Percentiles rank a stretch among this genome's conserved stretches.
These are phyloP conservation scores for Varanus komodoensis DNA, from an alignment of 2,113 vertebrate species.

Conservation along the genomic window DNA sequence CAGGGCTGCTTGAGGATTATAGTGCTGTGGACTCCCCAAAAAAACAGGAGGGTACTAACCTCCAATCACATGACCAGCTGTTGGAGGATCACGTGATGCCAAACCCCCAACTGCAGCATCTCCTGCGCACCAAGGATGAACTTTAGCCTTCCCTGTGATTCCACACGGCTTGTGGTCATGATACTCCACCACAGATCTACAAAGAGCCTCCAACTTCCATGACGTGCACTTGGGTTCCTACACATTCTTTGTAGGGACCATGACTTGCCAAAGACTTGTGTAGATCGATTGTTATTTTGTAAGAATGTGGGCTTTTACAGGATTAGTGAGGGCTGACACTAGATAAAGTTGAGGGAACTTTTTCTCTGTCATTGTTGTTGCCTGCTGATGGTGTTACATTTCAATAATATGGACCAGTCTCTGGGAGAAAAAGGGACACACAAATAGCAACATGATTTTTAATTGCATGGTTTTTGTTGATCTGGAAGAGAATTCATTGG, in stretches of 20 bases:
- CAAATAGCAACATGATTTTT: not conserved
- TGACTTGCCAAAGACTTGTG: slow-evolving; percentile 62
- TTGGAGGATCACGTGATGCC: slow-evolving; percentile 51
- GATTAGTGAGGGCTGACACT: not conserved
- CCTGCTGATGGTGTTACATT: slow-evolving; percentile 44
- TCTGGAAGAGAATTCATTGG: rapidly evolving
- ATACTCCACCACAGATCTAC: slow-evolving; percentile 29
- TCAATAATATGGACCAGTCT: not conserved
- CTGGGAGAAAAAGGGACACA: not conserved
- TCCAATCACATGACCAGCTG: slow-evolving; percentile 40
- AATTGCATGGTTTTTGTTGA: not conserved
- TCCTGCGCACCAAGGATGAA: slow-evolving; percentile 78
- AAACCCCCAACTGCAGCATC: slow-evolving; percentile 63
- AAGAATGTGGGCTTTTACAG: slow-evolving; percentile 7
- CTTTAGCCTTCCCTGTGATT: slow-evolving; percentile 74
- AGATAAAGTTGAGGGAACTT: rapidly evolving
- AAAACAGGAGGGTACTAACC: not conserved
- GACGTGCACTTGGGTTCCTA: not conserved
- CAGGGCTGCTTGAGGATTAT: slow-evolving; percentile 68
- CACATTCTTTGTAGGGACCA: not conserved
- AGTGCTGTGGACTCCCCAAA: not conserved
- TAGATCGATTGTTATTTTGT: slow-evolving; percentile 18
- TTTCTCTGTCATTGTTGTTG: not conserved
- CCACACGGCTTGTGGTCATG: slow-evolving; percentile 23
- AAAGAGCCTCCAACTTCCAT: slow-evolving; percentile 26